Evolutionary conservation across 2,888 invertebrate genomes (phyloP).

Genomic region (Druceiella hillmani): DNA sequence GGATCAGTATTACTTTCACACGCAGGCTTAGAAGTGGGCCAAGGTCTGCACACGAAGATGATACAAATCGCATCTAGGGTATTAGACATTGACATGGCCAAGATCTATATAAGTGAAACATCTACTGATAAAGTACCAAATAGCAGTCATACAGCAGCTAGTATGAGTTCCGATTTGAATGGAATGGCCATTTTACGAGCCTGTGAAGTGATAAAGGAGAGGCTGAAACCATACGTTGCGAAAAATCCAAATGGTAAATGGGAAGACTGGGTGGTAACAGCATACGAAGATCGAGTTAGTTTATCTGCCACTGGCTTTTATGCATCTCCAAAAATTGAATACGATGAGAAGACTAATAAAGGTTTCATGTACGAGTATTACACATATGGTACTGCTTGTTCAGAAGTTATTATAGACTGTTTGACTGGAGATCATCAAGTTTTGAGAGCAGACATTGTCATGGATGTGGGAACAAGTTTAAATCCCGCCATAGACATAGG

Average conservation of each 20-base stretch:
- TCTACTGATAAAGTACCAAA: constrained; percentile 80
- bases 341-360: constrained; percentile 54
- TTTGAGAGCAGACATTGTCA: constrained; percentile 77
- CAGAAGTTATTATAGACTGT: constrained; percentile 83
- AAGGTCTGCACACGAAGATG: constrained; percentile 87
- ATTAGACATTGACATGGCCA: constrained; percentile 54
- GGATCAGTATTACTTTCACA: constrained; percentile 76
- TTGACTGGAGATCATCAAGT: constrained; percentile 83
- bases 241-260: constrained; percentile 65
- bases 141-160: constrained; percentile 73
- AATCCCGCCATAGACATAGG: constrained; percentile 90
- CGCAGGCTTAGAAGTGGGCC: constrained; percentile 88
- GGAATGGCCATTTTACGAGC: constrained; percentile 77
- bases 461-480: constrained; percentile 84
- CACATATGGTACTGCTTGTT: constrained; percentile 72
- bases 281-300: constrained; percentile 63
- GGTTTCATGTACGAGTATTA: constrained; percentile 72
- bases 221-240: constrained; percentile 61
- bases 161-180: constrained; percentile 73
- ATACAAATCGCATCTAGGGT: constrained; percentile 71
- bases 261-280: constrained; percentile 71
- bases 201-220: constrained; percentile 58
- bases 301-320: constrained; percentile 73
- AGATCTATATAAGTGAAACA: constrained; percentile 69
- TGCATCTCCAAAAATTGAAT: constrained; percentile 60